A percentile compares a stretch with the other conserved stretches of the same genome.
These are phyloP conservation scores for Phalacrocorax pelagicus DNA, from an alignment of 2,113 vertebrate genomes.

Conservation along the genomic window DNA sequence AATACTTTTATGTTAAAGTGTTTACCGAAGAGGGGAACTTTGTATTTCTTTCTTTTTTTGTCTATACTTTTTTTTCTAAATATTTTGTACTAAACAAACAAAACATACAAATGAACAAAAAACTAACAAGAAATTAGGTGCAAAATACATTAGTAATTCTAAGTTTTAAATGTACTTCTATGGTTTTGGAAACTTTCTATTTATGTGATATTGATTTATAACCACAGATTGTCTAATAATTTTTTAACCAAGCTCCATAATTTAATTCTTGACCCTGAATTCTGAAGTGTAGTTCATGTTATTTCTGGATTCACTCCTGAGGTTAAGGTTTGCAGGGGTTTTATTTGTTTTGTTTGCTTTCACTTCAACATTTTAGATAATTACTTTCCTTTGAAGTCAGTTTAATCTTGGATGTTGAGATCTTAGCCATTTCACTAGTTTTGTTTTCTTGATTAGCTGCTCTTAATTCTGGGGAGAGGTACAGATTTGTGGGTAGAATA, in stretches of 20 bases:
- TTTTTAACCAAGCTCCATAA: background rate
- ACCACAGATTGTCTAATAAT: rapidly evolving
- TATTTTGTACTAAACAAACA: background rate
- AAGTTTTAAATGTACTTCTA: background rate
- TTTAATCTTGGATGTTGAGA: background rate
- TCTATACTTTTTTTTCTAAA: background rate
- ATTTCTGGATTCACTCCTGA: background rate
- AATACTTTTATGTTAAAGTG: background rate
- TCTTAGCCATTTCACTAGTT: background rate
- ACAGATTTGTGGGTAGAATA: background rate
- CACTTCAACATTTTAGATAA: background rate
- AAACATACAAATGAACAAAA: background rate
- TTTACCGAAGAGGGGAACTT: background rate
- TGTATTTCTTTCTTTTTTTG: background rate
- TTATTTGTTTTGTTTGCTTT: background rate
- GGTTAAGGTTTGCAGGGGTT: background rate
- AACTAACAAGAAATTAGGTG: background rate
- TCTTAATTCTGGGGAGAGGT: background rate
- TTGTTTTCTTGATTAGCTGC: background rate
- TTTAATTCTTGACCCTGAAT: background rate
- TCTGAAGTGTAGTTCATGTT: background rate
- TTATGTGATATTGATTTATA: background rate
- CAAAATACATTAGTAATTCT: background rate
- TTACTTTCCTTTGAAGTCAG: background rate
- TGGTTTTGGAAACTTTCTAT: background rate